Percentiles rank a stretch among this genome's conserved stretches.
These are phyloP conservation scores for Stegophylla sp. DNA, from an alignment of 2,888 invertebrate species.

Conservation along the genomic window DNA sequence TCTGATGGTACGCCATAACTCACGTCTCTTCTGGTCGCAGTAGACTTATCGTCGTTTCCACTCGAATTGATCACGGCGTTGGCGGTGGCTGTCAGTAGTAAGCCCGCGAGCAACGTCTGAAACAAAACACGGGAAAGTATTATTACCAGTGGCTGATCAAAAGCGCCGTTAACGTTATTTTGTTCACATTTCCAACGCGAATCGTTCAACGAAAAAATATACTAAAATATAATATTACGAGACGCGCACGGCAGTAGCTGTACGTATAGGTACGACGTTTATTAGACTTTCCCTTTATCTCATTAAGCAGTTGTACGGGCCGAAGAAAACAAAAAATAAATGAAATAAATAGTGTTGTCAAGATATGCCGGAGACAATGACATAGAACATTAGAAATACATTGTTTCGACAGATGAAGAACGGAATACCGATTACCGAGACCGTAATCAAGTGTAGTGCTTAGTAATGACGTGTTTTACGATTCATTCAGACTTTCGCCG, in stretches of 20 bases:
- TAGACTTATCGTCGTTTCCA: constrained; percentile 18
- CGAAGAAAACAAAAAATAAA: neutral
- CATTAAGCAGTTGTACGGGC: constrained; percentile 25
- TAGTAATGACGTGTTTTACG: constrained; percentile 36
- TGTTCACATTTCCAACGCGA: neutral
- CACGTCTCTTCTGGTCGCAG: constrained; percentile 24
- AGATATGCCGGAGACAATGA: constrained; percentile 33
- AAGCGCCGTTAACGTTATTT: neutral
- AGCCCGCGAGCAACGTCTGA: constrained; percentile 10
- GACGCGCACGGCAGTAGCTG: neutral
- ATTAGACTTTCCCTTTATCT: constrained; percentile 43
- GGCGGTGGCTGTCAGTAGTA: constrained; percentile 3
- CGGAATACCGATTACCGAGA: neutral
- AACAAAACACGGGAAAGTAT: constrained; percentile 13
- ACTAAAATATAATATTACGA: neutral
- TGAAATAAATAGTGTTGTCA: neutral
- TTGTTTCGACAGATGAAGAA: constrained; percentile 47
- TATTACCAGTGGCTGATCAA: neutral
- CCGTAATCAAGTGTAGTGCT: constrained; percentile 41
- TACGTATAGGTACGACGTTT: neutral
- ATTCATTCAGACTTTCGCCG: constrained; percentile 43
- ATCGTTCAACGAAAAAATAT: neutral
- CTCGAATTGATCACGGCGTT: constrained; percentile 47
- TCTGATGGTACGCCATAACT: constrained; percentile 64
- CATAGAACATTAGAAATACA: constrained; percentile 46